These are phyloP conservation scores for Mesocentrotus franciscanus DNA, from an alignment of 53 echinoderm and acorn worm genomes.

Conservation along the genomic window DNA sequence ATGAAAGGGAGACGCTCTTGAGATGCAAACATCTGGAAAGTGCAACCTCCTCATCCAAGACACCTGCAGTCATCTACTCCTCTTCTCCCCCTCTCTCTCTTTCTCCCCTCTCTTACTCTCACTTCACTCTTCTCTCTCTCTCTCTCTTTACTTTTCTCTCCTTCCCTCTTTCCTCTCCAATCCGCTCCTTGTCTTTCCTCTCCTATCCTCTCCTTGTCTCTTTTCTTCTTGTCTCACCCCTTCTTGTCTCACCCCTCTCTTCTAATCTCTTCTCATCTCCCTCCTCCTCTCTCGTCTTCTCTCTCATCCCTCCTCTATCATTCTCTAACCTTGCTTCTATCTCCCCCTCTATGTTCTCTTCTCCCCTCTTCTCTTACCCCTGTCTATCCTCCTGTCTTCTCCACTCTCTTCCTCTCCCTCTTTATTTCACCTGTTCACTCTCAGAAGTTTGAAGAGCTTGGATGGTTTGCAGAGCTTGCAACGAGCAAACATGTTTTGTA, in stretches of 20 bases:
- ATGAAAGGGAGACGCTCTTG: not conserved
- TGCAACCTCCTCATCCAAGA: not conserved
- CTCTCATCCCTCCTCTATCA: slow-evolving; percentile 6
- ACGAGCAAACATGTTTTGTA: slow-evolving; percentile 52
- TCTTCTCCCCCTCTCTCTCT: not conserved
- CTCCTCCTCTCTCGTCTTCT: not conserved
- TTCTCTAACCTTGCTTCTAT: not conserved
- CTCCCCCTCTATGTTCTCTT: not conserved
- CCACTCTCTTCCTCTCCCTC: not conserved
- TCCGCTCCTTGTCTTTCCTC: not conserved
- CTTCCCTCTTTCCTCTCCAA: not conserved
- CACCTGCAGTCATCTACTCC: not conserved
- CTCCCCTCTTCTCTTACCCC: not conserved
- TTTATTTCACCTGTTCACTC: not conserved
- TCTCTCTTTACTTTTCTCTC: not conserved
- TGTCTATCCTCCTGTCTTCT: not conserved
- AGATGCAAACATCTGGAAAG: not conserved
- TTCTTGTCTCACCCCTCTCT: not conserved
- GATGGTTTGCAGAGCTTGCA: slow-evolving; percentile 19
- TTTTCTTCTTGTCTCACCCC: not conserved
- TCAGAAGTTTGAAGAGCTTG: not conserved
- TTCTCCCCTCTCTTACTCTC: not conserved
- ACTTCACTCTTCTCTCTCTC: not conserved
- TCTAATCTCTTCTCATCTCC: not conserved
- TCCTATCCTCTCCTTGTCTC: not conserved